Evolutionary conservation across 2,797 vertebrate genomes (phyloP), one percentile per base, ranked within the genome.

Genomic region (Lutjanus argentimaculatus): DNA sequence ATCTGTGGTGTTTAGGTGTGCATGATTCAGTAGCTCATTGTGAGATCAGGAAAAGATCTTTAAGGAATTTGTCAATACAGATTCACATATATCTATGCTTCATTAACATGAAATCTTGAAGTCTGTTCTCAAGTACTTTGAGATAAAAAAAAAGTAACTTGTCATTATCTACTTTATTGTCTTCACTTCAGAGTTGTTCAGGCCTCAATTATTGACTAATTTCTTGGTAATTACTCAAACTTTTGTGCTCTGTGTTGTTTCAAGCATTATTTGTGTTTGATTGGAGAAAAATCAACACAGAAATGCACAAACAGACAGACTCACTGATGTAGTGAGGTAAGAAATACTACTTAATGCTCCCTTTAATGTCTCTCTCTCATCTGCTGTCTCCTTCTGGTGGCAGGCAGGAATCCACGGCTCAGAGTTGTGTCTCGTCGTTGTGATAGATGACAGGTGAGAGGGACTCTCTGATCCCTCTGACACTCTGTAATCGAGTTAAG

Each of bases 391-490:
- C 48, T 67, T 21, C 62, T 62, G 45, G 53, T 68, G 58, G 21
- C 84, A 57, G 72, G 69, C 56, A 61, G 85, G 72, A 85, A 85
- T 89, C 75, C 72, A 36, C 3, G 70, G 84, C 64, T 81, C 65
- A 58, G 59, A 68, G 72, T 70, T 76, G 86, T 88, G 88, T 91
- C 81, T 85, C 63, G 45, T 80, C 69, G 67, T 70, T 69, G 84
- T 85, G 87, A 93, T 84, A 85, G 90, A 94, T 91, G 93, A 96
- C 96, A 97, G 95, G 94, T 96, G 95, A 97, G 95, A 94, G 85
- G 79, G 85, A 78, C 82, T 59, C 87, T 85, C 83, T 96, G 94
- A 93, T 95, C 91, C 91, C 77, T 84, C 82, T 95, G 95, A 96
- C 94, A 95, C 94, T 93, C 91, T 79, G 92, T 96, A 96, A 97